Evolutionary conservation across 35 echinoderm and acorn worm genomes (phyloP), one percentile per base, ranked within the genome.

Genomic region (Stichopus chloronotus): DNA sequence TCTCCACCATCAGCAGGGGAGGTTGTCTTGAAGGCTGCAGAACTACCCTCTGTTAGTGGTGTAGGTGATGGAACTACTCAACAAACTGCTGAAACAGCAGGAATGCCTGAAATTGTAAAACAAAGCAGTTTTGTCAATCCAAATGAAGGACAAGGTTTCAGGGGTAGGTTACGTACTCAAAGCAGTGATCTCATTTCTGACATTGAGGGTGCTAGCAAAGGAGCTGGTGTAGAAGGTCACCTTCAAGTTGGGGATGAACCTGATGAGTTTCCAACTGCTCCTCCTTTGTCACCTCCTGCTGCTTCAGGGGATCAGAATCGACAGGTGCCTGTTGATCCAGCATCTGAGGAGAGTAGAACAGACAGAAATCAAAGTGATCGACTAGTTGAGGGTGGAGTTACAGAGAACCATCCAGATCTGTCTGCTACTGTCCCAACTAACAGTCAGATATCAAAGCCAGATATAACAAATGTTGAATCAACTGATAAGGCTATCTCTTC

Each of bases 161-260:
- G 22, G 9, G 19, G 53, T 16, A 57, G 90, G 55, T 72, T 53
- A 79, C 78, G 76, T 8, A 79, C 90, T 12, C 90, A 78, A 8
- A 91, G 90, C 56, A 91, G 90, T 24, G 90, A 91, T 72, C 19
- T 91, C 6, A 78, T 91, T 11, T 91, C 90, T 59, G 90, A 91
- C 58, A 91, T 91, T 25, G 43, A 91, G 30, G 90, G 58, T 23
- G 43, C 90, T 16, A 61, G 22, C 52, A 89, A 71, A 52, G 87
- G 16, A 4, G 23, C 60, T 23, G 4, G 8, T 54, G 25, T 60
- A n/a, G 87, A 89, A 4, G 57, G 24, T 55, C 43, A 43, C 9
- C 57, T 25, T 55, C 57, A 25, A 14, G 9, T 16, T 5, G 71
- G 82, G 82, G 82, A 58, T 8, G 17, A 56, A 58, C 16, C 54